Evolutionary conservation across 2,113 vertebrate genomes (phyloP), one percentile per base, ranked within the genome.

Genomic region (Panurus biarmicus): DNA sequence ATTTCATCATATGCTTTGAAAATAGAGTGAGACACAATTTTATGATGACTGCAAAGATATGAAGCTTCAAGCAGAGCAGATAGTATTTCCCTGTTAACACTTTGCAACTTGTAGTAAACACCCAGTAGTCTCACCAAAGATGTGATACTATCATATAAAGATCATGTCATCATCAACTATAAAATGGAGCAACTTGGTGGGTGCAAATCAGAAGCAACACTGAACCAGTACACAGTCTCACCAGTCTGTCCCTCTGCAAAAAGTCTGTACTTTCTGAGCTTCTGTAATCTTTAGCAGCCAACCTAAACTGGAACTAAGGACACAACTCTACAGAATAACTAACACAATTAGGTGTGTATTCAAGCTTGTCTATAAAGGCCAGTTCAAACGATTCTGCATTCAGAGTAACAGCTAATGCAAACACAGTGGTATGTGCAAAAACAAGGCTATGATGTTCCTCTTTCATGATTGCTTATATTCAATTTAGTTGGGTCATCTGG

Each of bases 111-210:
- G 54, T 42, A 31, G 40, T 14, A 66, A 76, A 85, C 23, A 93
- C 6, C 12, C 11, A 57, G 9, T 0, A 58, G 57, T 33, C 16
- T 67, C 51, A 66, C 19, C 29, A 66, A 24, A 0, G 0, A 29
- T 14, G 20, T 0, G 0, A 53, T 56, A 74, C 28, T 42, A 74
- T 17, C 12, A 24, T 2, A 31, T 56, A 76, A 83, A 75, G 29
- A 70, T 28, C 38, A 53, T 12, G 33, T 17, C 36, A n/a, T 33
- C 50, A 72, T 38, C 36, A 53, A 16, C 21, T 75, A 42, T 12
- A 64, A 88, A 82, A 70, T 42, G 18, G 6, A 58, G 31, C 12
- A 80, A 29, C 33, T 84, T 47, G 28, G 26, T 53, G 25, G 21
- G 9, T 21, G 14, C 15, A 86, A 86, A 86, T 21, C 56, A 76